Evolutionary conservation across 2,797 vertebrate species (phyloP).

Genomic region (Gymnoscopelus braueri): DNA sequence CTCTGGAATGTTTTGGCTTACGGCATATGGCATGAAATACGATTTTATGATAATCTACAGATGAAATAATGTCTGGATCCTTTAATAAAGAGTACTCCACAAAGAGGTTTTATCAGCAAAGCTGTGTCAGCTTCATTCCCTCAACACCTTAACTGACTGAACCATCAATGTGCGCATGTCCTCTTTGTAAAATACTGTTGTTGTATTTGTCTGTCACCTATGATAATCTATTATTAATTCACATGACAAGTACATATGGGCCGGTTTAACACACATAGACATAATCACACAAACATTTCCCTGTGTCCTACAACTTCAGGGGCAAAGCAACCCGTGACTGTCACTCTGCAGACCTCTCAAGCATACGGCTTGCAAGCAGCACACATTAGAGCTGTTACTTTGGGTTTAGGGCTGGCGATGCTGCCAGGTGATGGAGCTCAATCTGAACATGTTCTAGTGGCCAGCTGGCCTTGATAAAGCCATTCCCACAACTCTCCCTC

Average conservation of each 20-base stretch:
- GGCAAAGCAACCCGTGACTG: constrained; percentile 40
- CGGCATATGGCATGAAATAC: constrained; percentile 1
- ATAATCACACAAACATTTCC: not conserved
- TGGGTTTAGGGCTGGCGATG: not conserved
- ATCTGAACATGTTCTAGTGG: not conserved
- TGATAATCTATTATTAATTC: not conserved
- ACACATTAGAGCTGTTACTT: constrained; percentile 19
- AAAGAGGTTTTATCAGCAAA: constrained; percentile 16
- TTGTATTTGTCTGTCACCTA: not conserved
- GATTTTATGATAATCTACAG: constrained; percentile 10
- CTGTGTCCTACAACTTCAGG: constrained; percentile 14
- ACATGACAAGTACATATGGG: not conserved
- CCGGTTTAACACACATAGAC: not conserved
- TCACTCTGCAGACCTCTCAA: constrained; percentile 36
- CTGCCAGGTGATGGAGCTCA: constrained; percentile 7
- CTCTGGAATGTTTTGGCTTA: constrained; percentile 25
- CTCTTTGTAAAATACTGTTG: not conserved
- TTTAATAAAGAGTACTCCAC: not conserved
- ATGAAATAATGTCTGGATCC: constrained; percentile 14
- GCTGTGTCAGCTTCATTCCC: not conserved
- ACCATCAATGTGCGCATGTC: not conserved
- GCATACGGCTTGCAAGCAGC: constrained; percentile 32
- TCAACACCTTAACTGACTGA: not conserved
- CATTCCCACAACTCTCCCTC: constrained; percentile 50
- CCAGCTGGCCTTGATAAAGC: constrained; percentile 8